Percentiles rank a stretch among this genome's conserved stretches.
phyloP scores from a whole-genome alignment of 2,797 vertebrate species.

The Botia kubotai region DNA sequence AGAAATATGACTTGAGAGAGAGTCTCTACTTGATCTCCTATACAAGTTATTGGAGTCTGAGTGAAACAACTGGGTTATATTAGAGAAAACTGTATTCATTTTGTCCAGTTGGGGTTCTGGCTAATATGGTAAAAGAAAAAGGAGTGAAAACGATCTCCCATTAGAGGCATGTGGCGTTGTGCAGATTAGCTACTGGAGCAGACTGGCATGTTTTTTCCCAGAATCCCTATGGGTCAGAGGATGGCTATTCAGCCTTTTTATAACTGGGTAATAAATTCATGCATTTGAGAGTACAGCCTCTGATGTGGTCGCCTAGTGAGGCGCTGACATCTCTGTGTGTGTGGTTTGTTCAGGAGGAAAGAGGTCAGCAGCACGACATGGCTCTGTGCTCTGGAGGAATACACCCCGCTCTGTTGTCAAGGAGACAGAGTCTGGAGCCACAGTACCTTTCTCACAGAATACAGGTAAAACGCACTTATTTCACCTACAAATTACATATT shows the following conservation, averaged over 20 bases:
- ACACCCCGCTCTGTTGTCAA: constrained; percentile 82
- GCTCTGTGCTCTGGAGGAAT: constrained; percentile 80
- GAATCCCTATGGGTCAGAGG: constrained; percentile 5
- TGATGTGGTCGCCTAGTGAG: background rate
- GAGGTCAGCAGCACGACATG: constrained; percentile 82
- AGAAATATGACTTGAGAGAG: no score
- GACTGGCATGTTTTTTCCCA: constrained; percentile 38
- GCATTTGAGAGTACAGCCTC: background rate
- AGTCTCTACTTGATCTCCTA: no score
- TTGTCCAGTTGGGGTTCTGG: background rate
- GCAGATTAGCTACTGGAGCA: constrained; percentile 27
- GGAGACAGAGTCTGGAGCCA: constrained; percentile 90
- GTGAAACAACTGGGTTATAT: background rate
- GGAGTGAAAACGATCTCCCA: constrained; percentile 20
- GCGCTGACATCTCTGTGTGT: constrained; percentile 30
- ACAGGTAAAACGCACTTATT: constrained; percentile 77
- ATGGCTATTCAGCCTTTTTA: constrained; percentile 33
- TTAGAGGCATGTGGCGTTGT: constrained; percentile 26
- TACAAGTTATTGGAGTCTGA: no score
- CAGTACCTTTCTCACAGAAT: constrained; percentile 92
- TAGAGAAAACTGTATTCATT: background rate
- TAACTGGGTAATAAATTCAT: constrained; percentile 38
- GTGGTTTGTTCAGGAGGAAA: constrained; percentile 81
- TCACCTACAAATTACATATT: background rate
- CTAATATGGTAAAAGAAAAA: constrained; percentile 15